These are phyloP conservation scores for Cactoblastis cactorum DNA, from an alignment of 2,888 invertebrate genomes.

Conservation along the genomic window DNA sequence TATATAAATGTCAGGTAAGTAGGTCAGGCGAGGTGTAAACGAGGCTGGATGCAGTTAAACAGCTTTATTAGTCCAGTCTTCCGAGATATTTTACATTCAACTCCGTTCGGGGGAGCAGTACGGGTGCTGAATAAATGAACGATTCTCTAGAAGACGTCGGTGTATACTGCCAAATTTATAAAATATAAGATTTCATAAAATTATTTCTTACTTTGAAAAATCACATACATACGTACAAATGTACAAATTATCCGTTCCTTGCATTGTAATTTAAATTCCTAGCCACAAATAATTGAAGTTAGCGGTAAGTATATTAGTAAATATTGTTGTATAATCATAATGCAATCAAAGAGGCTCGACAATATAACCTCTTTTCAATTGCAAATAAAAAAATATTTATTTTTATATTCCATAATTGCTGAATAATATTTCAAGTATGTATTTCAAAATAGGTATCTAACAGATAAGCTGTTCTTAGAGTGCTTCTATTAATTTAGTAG, in stretches of 20 bases:
- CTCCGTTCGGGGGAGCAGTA: not conserved
- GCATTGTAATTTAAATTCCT: too few relatives aligned
- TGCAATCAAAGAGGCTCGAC: too few relatives aligned
- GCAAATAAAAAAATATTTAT: too few relatives aligned
- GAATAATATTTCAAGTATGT: too few relatives aligned
- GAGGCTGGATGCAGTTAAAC: constrained; percentile 42
- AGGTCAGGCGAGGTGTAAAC: constrained; percentile 53
- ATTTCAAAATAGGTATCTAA: not conserved
- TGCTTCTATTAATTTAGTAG: not conserved
- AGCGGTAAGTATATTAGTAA: too few relatives aligned
- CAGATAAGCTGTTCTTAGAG: not conserved
- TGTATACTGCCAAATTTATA: not conserved
- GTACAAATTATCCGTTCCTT: too few relatives aligned
- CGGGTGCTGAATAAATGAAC: not conserved
- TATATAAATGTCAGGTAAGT: constrained; percentile 57
- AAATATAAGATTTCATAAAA: not conserved
- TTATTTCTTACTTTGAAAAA: too few relatives aligned
- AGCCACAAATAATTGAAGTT: too few relatives aligned
- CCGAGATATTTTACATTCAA: constrained; percentile 17
- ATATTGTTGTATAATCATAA: too few relatives aligned
- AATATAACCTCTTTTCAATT: too few relatives aligned
- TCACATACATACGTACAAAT: too few relatives aligned
- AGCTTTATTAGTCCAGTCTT: constrained; percentile 43
- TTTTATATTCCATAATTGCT: too few relatives aligned
- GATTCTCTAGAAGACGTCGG: not conserved